phyloP scores from a whole-genome alignment of 2,113 vertebrate genomes.

The Brachypteracias leptosomus region DNA sequence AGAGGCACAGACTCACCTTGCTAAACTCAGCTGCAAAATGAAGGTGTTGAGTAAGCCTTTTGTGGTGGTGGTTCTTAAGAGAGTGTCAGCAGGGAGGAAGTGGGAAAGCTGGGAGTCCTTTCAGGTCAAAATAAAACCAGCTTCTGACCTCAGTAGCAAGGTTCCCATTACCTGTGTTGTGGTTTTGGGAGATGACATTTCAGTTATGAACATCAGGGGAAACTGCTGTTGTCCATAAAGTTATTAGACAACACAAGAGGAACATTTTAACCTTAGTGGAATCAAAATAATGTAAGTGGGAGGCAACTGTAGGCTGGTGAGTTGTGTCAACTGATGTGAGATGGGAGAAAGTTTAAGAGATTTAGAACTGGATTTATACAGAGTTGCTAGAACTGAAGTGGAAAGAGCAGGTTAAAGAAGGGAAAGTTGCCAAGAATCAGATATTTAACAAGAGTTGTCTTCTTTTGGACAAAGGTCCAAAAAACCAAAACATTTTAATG shows the following conservation, averaged over 20 bases:
- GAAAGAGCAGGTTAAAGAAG: background rate
- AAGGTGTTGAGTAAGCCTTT: background rate
- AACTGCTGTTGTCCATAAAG: background rate
- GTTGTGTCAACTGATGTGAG: background rate
- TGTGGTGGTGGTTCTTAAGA: background rate
- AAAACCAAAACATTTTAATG: background rate
- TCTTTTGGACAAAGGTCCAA: background rate
- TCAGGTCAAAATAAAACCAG: background rate
- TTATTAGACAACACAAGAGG: background rate
- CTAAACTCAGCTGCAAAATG: background rate
- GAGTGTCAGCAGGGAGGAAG: background rate
- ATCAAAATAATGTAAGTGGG: background rate
- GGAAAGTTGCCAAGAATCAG: background rate
- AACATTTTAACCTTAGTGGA: background rate
- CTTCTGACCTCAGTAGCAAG: background rate
- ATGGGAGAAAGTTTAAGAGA: background rate
- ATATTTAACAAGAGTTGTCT: background rate
- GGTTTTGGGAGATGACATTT: background rate
- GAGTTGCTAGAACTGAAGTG: background rate
- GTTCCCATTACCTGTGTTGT: background rate
- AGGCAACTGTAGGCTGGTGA: background rate
- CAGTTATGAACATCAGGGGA: background rate
- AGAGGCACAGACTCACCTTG: background rate
- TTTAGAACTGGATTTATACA: background rate
- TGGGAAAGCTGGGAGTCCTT: background rate